Evolutionary conservation across 2,888 invertebrate genomes (phyloP), one percentile per base, ranked within the genome.

Genomic region (Panopea generosa): DNA sequence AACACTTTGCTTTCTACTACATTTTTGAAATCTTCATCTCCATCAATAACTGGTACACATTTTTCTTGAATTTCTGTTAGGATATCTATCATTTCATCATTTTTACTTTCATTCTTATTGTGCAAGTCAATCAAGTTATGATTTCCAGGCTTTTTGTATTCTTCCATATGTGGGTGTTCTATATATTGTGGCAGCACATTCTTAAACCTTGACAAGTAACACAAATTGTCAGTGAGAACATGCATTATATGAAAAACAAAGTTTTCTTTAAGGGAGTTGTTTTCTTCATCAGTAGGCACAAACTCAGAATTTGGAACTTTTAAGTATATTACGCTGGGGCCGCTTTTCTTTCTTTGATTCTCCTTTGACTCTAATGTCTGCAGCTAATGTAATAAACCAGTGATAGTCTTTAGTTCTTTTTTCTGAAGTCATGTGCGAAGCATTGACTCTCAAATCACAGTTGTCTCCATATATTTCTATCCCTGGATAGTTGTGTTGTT

Each of bases 61-160:
- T 53, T 57, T 22, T 57, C 22, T 20, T 72, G 60, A 26, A 72
- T 38, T 18, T 50, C 24, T 49, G 47, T 6, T 6, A 72, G 33
- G 16, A 72, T 72, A 14, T 26, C 38, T 4, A 78, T 78, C 59
- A 74, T 74, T 20, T 57, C 74, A 27, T 61, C 66, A 57, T 43
- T 27, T 43, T 67, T 61, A 24, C 66, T 78, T 70, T 75, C 78
- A 67, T 56, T 75, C 16, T 63, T 66, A 7, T 78, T 71, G n/a
- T 66, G 27, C 26, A 78, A 57, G 16, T 71, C 78, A 4, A 61
- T 27, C 24, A 74, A 60, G 2, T 40, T n/a, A 29, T 60, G 74
- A 26, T 69, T 56, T 26, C 66, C 65, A 55, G 69, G 69, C 26
- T 57, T 38, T 27, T 20, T 22, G 16, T 43, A 74, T 40, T 55